Evolutionary conservation across 2,113 vertebrate species (phyloP), one percentile per base, ranked within the genome.

Genomic region (Pristiophorus japonicus): DNA sequence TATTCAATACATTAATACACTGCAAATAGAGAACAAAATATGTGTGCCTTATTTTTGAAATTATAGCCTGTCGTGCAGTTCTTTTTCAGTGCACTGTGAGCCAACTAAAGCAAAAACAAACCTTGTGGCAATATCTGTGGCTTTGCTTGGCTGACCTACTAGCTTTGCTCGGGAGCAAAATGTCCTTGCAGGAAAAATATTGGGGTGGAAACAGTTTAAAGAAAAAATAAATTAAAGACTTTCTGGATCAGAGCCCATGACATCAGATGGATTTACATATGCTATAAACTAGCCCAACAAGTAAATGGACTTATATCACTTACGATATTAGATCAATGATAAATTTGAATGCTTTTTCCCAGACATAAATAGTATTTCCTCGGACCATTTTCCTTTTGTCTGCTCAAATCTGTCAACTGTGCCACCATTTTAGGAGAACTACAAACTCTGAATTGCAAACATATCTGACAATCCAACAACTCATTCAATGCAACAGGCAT

Each of bases 231-330:
- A 63, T 38, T 63, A n/a, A 55, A 91, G 47, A 51, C 12, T 5
- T 59, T 59, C 59, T 63, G 20, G 59, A 62, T n/a, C 16, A 34
- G 2, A 62, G 51, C n/a, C 87, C 5, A 62, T 62, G 87, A n/a
- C 87, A 62, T 62, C 87, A 62, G 87, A 62, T 91, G 87, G 87
- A 34, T n/a, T n/a, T n/a, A n/a, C n/a, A n/a, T n/a, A n/a, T n/a
- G n/a, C 87, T 91, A 38, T 55, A 91, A 63, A 63, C 30, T 91
- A 63, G n/a, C 12, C 34, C 5, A 63, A n/a, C 51, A 34, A 90
- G 14, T 90, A 90, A 90, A 91, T 59, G 34, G 88, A 18, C 30
- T n/a, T n/a, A n/a, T n/a, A n/a, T n/a, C n/a, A n/a, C n/a, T n/a
- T n/a, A n/a, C n/a, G n/a, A 63, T 22, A 63, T 65, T 63, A 20